These are phyloP conservation scores for Papilio polytes DNA, from an alignment of 1,140 invertebrate genomes.

Conservation along the genomic window DNA sequence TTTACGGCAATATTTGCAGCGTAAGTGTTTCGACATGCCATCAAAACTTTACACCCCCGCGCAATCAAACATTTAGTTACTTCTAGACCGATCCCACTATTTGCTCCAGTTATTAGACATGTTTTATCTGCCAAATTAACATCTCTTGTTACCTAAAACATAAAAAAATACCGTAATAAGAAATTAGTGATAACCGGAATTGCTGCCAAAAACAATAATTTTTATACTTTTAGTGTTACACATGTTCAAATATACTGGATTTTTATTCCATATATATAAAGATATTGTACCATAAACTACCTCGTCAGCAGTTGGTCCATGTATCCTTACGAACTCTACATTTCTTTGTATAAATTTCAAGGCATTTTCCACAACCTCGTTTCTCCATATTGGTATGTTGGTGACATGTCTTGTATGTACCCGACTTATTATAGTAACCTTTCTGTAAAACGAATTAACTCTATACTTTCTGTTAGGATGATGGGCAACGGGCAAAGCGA, in stretches of 20 bases:
- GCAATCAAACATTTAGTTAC: slow-evolving; percentile 92
- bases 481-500: neutral
- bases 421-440: neutral
- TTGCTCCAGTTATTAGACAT: slow-evolving; percentile 95
- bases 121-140: slow-evolving; percentile 91
- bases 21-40: slow-evolving; percentile 75
- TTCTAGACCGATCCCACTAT: slow-evolving; percentile 96
- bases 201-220: too few species aligned
- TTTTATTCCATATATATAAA: neutral
- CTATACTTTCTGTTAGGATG: neutral
- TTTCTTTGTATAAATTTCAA: slow-evolving; percentile 45
- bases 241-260: too few species aligned
- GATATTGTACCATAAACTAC: slow-evolving; percentile 42
- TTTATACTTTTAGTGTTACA: too few species aligned
- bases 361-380: slow-evolving; percentile 43
- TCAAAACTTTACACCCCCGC: slow-evolving; percentile 89
- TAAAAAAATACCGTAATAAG: slow-evolving; percentile 11
- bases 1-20: slow-evolving; percentile 59
- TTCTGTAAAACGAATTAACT: slow-evolving; percentile 8
- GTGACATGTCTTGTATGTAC: slow-evolving; percentile 11
- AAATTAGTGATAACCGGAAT: neutral
- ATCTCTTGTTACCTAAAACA: slow-evolving; percentile 88
- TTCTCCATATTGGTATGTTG: slow-evolving; percentile 20
- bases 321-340: slow-evolving; percentile 51
- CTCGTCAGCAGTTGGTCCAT: slow-evolving; percentile 59